Conservation (phyloP, 2,113 vertebrate species). For the Eptesicus fuscus region DNA sequence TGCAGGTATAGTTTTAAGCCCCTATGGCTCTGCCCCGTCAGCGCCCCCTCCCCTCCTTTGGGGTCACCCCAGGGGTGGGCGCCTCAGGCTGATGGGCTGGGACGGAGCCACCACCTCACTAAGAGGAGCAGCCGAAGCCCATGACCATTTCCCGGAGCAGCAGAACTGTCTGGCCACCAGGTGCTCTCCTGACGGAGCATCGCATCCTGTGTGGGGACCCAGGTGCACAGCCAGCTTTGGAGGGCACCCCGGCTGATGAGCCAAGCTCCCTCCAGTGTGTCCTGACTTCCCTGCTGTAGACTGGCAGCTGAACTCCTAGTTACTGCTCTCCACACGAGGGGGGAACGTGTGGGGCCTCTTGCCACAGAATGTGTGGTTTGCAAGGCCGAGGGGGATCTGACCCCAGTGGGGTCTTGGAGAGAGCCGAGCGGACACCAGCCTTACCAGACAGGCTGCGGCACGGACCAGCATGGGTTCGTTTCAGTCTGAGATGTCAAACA, state of each 20-base stretch:
- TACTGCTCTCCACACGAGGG: too few relatives aligned
- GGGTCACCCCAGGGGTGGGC: background rate
- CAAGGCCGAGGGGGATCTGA: background rate
- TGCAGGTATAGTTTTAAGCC: background rate
- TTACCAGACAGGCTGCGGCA: background rate
- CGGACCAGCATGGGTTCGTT: background rate
- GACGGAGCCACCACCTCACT: background rate
- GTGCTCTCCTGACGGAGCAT: background rate
- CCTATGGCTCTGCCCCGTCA: background rate
- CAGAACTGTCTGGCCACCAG: background rate
- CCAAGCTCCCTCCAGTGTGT: too few relatives aligned
- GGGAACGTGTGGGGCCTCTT: background rate
- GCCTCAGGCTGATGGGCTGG: background rate
- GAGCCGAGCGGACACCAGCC: background rate
- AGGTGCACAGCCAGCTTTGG: background rate
- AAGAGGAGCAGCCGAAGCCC: background rate
- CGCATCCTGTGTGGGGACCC: background rate
- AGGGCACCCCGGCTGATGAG: accelerated
- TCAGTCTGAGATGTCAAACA: background rate
- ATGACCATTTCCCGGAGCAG: background rate
- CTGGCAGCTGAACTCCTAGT: background rate
- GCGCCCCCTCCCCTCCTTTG: background rate
- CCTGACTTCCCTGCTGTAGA: background rate
- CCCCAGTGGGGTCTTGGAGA: background rate
- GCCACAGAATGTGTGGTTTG: background rate